These are phyloP conservation scores for Phoebastria nigripes DNA, from an alignment of 2,797 vertebrate species.

Conservation along the genomic window DNA sequence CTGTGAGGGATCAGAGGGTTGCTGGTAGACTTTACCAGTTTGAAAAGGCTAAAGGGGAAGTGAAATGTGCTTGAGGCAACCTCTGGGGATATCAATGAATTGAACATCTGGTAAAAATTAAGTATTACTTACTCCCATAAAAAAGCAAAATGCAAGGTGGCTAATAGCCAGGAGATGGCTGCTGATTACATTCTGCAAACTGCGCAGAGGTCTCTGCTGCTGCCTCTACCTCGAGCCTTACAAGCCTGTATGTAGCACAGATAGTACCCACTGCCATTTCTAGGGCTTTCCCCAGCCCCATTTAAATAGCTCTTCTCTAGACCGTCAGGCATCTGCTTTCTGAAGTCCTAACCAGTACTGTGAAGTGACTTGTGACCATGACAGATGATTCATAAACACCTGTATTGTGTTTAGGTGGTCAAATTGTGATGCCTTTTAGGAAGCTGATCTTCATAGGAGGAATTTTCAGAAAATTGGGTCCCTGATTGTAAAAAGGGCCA, in stretches of 20 bases:
- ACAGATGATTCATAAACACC: not conserved
- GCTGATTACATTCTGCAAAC: not conserved
- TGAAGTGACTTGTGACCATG: not conserved
- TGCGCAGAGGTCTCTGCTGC: not conserved
- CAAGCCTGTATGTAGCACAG: too few relatives aligned
- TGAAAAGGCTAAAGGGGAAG: not conserved
- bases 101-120: conserved; percentile 42
- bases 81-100: not conserved
- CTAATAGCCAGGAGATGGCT: conserved; percentile 2
- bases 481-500: not conserved
- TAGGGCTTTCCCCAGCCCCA: not conserved
- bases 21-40: not conserved
- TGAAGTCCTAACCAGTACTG: not conserved
- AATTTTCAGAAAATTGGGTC: not conserved
- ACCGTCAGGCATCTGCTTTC: not conserved
- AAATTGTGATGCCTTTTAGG: not conserved
- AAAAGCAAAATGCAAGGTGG: not conserved
- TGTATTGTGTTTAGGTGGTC: not conserved
- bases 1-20: not conserved
- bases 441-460: not conserved
- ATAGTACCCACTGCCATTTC: accelerated
- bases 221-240: not conserved
- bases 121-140: not conserved
- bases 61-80: not conserved
- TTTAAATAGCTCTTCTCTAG: not conserved